A percentile compares a stretch with the other conserved stretches of the same genome.
Evolutionary conservation across 2,797 vertebrate genomes (phyloP).

Genomic region (Halcyon leucocephala): DNA sequence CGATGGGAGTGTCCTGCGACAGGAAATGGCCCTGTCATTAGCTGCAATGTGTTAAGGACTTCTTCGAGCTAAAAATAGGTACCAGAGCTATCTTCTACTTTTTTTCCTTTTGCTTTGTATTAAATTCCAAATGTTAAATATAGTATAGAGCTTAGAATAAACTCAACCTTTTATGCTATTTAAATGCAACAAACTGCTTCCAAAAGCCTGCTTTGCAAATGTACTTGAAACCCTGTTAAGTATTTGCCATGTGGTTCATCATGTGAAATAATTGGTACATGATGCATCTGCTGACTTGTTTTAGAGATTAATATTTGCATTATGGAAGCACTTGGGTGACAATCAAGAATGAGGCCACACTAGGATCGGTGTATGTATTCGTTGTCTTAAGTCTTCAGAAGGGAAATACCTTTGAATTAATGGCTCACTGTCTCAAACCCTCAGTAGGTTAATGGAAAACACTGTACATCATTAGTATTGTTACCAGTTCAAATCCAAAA

Average conservation of each 20-base stretch:
- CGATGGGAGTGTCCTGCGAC: background rate
- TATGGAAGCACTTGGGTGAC: background rate
- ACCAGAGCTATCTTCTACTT: background rate
- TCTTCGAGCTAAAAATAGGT: background rate
- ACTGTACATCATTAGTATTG: background rate
- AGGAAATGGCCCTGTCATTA: background rate
- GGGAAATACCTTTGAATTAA: background rate
- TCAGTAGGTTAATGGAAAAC: background rate
- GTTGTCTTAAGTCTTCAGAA: background rate
- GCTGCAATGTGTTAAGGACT: background rate
- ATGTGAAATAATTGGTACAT: background rate
- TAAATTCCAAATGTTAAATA: slow-evolving; percentile 23
- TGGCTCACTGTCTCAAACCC: background rate
- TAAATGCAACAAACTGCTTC: slow-evolving; percentile 26
- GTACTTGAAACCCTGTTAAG: background rate
- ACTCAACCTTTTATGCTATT: slow-evolving; percentile 35
- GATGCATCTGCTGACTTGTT: background rate
- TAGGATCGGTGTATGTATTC: background rate
- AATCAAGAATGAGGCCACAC: background rate
- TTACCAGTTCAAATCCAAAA: background rate
- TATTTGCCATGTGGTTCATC: background rate
- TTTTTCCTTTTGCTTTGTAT: background rate
- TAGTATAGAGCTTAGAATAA: slow-evolving; percentile 25
- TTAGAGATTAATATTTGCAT: background rate
- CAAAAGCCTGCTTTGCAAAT: background rate